Conservation (phyloP, 2,888 invertebrate genomes). For the Sarcophaga rosellei region DNA sequence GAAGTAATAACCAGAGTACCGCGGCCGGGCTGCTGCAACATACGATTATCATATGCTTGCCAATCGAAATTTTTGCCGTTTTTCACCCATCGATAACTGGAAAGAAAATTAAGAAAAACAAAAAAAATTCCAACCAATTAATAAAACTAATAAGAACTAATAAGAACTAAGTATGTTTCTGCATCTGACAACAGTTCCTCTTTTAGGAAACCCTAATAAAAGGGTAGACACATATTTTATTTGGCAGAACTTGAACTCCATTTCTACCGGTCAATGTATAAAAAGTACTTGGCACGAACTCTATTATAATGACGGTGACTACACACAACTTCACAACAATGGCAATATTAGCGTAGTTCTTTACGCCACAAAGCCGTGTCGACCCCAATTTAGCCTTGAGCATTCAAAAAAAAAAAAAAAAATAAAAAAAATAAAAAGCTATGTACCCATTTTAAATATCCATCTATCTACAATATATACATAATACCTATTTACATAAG, state of each 20-base stretch:
- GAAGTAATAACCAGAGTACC: constrained; percentile 95
- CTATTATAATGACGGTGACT: neutral
- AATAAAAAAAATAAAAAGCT: constrained; percentile 43
- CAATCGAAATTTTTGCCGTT: constrained; percentile 98
- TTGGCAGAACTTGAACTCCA: constrained; percentile 36
- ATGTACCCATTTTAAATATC: constrained; percentile 33
- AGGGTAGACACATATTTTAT: neutral
- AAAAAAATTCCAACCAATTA: neutral
- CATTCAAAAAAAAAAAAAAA: constrained; percentile 18
- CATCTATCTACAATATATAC: neutral
- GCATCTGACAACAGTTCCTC: no score
- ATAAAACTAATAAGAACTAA: neutral
- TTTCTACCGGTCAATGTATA: constrained; percentile 37
- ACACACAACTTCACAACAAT: constrained; percentile 13
- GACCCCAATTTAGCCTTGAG: constrained; percentile 69
- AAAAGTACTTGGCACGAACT: constrained; percentile 18
- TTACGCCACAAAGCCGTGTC: constrained; percentile 41
- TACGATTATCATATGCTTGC: constrained; percentile 96
- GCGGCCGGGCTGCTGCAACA: constrained; percentile 95
- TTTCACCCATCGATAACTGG: constrained; percentile 95
- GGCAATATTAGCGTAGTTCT: constrained; percentile 3
- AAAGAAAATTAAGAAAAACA: constrained; percentile 60
- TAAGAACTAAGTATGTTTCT: neutral
- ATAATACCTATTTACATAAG: neutral
- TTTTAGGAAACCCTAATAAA: no score